These are phyloP conservation scores for Zapus hudsonius DNA, from an alignment of 2,113 vertebrate species.

Conservation along the genomic window DNA sequence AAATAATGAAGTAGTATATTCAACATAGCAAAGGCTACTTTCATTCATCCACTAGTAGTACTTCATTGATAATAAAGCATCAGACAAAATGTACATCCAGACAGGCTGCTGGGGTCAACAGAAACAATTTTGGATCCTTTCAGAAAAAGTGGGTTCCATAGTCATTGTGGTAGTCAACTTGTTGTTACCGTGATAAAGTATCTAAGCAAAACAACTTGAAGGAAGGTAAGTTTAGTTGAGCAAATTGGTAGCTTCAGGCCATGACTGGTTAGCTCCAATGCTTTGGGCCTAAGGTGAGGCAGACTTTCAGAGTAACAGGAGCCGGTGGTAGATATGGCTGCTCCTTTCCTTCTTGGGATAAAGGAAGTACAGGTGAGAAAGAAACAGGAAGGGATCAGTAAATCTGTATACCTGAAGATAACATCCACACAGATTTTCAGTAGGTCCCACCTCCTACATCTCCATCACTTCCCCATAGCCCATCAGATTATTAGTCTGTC, in stretches of 20 bases:
- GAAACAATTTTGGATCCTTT: not conserved
- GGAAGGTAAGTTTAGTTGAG: not conserved
- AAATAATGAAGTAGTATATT: not conserved
- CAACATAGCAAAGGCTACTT: not conserved
- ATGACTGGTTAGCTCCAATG: no score
- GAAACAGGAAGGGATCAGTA: not conserved
- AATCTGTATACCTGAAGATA: no score
- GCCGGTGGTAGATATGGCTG: not conserved
- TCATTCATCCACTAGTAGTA: not conserved
- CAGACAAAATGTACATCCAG: not conserved
- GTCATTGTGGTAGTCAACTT: not conserved
- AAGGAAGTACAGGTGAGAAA: no score
- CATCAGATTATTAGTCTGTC: not conserved
- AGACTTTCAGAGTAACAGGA: not conserved
- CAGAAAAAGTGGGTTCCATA: not conserved
- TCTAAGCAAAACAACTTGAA: no score
- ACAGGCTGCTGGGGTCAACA: not conserved
- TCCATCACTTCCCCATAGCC: not conserved
- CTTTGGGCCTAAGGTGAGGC: not conserved
- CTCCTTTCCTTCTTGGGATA: not conserved
- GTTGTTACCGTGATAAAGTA: not conserved
- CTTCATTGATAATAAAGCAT: constrained; percentile 31
- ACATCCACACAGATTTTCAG: not conserved
- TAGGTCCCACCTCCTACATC: no score
- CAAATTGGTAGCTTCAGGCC: no score